Evolutionary conservation across 2,113 vertebrate species (phyloP).

Genomic region (Bagarius yarrelli): DNA sequence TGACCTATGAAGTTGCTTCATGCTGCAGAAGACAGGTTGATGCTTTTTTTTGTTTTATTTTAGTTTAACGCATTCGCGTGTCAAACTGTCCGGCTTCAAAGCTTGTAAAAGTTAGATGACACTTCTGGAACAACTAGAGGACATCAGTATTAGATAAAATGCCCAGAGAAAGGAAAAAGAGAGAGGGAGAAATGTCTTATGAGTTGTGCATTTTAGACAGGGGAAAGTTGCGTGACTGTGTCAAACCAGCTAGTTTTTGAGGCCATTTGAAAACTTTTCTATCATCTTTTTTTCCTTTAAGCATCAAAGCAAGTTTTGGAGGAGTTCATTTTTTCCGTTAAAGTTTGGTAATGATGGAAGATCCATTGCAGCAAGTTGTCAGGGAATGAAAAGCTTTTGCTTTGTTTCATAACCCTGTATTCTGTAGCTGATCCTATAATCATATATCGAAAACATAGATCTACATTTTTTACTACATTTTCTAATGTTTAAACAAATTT

Average conservation of each 20-base stretch:
- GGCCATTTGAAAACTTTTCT: constrained; percentile 28
- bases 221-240: constrained; percentile 38
- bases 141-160: constrained; percentile 55
- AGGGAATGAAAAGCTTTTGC: not conserved
- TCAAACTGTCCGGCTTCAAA: constrained; percentile 53
- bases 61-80: constrained; percentile 51
- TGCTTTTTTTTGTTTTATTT: constrained; percentile 46
- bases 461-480: not conserved
- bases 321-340: constrained; percentile 2
- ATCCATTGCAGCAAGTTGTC: constrained; percentile 6
- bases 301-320: constrained; percentile 26
- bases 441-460: not conserved
- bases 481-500: too few relatives aligned
- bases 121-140: constrained; percentile 47
- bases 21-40: constrained; percentile 41
- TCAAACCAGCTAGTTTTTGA: constrained; percentile 40
- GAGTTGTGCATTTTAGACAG: constrained; percentile 20
- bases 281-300: constrained; percentile 6
- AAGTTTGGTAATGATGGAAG: not conserved
- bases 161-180: constrained; percentile 45
- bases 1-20: constrained; percentile 39
- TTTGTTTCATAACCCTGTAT: not conserved
- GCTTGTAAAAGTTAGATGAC: constrained; percentile 56
- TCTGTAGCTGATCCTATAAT: not conserved
- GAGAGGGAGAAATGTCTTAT: not conserved